phyloP scores from a whole-genome alignment of 2,888 invertebrate species.

The Exocentrus adspersus region DNA sequence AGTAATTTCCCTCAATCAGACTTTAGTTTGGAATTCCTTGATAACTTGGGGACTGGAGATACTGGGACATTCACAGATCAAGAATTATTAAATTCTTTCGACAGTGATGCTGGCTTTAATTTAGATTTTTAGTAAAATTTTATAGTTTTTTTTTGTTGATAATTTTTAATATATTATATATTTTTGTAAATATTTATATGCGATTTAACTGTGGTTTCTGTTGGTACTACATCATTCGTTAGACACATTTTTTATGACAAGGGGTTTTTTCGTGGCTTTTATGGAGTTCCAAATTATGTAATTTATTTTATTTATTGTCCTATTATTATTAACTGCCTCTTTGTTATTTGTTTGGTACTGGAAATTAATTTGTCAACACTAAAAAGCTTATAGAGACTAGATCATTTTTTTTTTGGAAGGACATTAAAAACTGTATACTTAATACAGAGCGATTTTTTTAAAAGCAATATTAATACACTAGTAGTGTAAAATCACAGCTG shows the following conservation, averaged over 20 bases:
- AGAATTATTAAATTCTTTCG: conserved; percentile 85
- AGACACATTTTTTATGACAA: background rate
- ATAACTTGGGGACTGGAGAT: conserved; percentile 81
- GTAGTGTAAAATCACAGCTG: no score
- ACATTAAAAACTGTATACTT: no score
- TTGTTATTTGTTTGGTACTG: background rate
- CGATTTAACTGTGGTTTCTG: conserved; percentile 53
- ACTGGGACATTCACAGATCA: conserved; percentile 82
- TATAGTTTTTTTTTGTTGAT: conserved; percentile 45
- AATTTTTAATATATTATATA: conserved; percentile 55
- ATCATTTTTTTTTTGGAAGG: no score
- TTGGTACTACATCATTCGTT: conserved; percentile 46
- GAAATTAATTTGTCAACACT: background rate
- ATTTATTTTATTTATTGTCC: conserved; percentile 8
- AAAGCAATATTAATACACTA: no score
- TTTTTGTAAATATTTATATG: conserved; percentile 58
- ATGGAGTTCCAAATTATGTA: no score
- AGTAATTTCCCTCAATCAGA: conserved; percentile 69
- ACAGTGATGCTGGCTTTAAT: conserved; percentile 76
- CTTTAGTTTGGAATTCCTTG: conserved; percentile 87
- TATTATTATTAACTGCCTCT: background rate
- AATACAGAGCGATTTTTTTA: no score
- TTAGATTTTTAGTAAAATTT: conserved; percentile 60
- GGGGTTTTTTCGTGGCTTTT: no score
- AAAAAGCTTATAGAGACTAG: no score